A percentile compares a stretch with the other conserved stretches of the same genome.
These are phyloP conservation scores for Agonopterix subpropinquella DNA, from an alignment of 2,888 invertebrate species.

Conservation along the genomic window DNA sequence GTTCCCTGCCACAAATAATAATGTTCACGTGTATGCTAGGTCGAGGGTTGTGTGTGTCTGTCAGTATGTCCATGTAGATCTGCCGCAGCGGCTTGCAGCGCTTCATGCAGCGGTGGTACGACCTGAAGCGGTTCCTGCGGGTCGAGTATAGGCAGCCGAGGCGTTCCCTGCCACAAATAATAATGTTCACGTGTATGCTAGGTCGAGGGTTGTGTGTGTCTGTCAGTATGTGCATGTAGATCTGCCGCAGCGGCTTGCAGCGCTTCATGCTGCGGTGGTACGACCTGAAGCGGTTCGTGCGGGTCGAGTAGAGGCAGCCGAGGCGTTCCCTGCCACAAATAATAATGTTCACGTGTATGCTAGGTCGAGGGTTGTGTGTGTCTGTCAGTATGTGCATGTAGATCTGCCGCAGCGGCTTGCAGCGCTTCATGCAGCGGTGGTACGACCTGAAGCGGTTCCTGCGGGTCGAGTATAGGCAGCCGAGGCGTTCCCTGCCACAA, in stretches of 20 bases:
- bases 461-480: constrained; percentile 31
- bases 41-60: constrained; percentile 2
- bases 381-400: constrained; percentile 33
- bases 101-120: constrained; percentile 31
- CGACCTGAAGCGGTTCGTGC: constrained; percentile 40
- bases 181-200: no score
- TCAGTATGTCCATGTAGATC: constrained; percentile 35
- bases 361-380: not conserved
- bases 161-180: constrained; percentile 30
- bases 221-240: constrained; percentile 36
- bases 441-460: constrained; percentile 43
- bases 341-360: no score
- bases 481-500: constrained; percentile 40
- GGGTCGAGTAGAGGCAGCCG: constrained; percentile 33
- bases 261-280: constrained; percentile 32
- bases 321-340: constrained; percentile 35
- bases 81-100: constrained; percentile 35
- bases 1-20: constrained; percentile 25
- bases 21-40: no score
- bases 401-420: constrained; percentile 32
- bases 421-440: constrained; percentile 31
- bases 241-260: constrained; percentile 31
- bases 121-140: constrained; percentile 41
- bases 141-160: constrained; percentile 37
- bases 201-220: not conserved